phyloP scores from a whole-genome alignment of 2,113 vertebrate species.

The Hymenochirus boettgeri region DNA sequence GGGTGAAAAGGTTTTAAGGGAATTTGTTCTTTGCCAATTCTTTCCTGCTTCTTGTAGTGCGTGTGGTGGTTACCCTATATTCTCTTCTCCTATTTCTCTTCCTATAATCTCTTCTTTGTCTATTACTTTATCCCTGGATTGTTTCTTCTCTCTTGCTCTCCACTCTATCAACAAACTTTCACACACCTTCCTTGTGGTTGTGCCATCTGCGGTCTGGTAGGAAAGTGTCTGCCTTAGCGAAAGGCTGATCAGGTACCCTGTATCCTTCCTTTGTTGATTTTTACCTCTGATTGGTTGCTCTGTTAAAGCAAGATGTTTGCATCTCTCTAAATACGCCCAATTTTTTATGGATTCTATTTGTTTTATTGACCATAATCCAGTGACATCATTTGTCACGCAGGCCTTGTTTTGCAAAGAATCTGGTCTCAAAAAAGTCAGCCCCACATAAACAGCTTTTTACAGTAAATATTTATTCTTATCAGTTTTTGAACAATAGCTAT shows the following conservation, averaged over 20 bases:
- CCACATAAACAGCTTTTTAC: too few species aligned
- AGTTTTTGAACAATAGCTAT: too few species aligned
- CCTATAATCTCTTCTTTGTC: slow-evolving; percentile 18
- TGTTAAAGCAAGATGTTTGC: too few species aligned
- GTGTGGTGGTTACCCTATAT: slow-evolving; percentile 38
- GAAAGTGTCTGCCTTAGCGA: slow-evolving; percentile 95
- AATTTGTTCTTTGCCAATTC: slow-evolving; percentile 43
- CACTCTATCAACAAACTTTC: slow-evolving; percentile 43
- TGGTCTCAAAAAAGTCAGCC: too few species aligned
- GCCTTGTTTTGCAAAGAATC: too few species aligned
- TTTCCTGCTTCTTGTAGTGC: slow-evolving; percentile 44
- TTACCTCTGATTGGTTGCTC: too few species aligned
- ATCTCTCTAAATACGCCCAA: too few species aligned
- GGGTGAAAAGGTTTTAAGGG: background rate
- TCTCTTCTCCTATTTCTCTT: slow-evolving; percentile 38
- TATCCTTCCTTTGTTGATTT: slow-evolving; percentile 39
- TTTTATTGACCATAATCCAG: too few species aligned
- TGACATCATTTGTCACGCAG: too few species aligned
- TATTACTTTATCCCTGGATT: slow-evolving; percentile 48
- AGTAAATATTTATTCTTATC: too few species aligned
- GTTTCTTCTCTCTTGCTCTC: slow-evolving; percentile 35
- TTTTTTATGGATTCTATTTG: too few species aligned
- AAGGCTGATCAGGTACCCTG: slow-evolving; percentile 91
- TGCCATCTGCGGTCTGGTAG: slow-evolving; percentile 60
- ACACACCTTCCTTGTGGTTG: slow-evolving; percentile 50